A percentile compares a stretch with the other conserved stretches of the same genome.
These are phyloP conservation scores for Sternotherus odoratus DNA, from an alignment of 2,797 vertebrate genomes.

Conservation along the genomic window DNA sequence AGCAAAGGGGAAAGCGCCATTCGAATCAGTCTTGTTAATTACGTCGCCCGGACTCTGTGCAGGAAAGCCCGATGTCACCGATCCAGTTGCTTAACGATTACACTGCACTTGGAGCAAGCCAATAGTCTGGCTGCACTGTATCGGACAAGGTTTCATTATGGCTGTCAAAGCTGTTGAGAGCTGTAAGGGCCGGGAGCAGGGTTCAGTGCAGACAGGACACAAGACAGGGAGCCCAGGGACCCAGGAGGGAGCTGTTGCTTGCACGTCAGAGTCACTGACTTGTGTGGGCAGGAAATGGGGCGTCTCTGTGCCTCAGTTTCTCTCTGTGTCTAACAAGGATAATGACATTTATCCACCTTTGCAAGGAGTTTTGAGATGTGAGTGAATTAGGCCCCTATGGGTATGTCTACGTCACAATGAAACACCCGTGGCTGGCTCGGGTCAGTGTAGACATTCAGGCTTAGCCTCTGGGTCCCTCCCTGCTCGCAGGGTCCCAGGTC, in stretches of 20 bases:
- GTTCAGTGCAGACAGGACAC: neutral
- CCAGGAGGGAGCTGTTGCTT: neutral
- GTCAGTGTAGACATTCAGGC: no score
- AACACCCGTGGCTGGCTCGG: no score
- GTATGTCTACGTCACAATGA: neutral
- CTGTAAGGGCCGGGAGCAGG: no score
- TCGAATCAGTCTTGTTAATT: neutral
- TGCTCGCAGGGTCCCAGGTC: no score
- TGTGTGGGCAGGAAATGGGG: neutral
- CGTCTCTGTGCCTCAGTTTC: neutral
- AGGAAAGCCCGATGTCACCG: neutral
- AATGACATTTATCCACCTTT: neutral
- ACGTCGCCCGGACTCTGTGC: neutral
- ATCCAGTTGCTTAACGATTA: neutral
- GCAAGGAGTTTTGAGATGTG: neutral
- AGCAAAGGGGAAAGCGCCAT: neutral
- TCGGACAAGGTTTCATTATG: neutral
- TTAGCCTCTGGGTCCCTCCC: no score
- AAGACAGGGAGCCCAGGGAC: neutral
- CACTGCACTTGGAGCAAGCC: neutral
- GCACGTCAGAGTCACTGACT: neutral
- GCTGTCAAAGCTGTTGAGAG: neutral
- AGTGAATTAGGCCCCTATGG: neutral
- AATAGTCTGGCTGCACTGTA: neutral
- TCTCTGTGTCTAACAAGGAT: neutral